These are phyloP conservation scores for Synanthedon andrenaeformis DNA, from an alignment of 2,888 invertebrate species.

Conservation along the genomic window DNA sequence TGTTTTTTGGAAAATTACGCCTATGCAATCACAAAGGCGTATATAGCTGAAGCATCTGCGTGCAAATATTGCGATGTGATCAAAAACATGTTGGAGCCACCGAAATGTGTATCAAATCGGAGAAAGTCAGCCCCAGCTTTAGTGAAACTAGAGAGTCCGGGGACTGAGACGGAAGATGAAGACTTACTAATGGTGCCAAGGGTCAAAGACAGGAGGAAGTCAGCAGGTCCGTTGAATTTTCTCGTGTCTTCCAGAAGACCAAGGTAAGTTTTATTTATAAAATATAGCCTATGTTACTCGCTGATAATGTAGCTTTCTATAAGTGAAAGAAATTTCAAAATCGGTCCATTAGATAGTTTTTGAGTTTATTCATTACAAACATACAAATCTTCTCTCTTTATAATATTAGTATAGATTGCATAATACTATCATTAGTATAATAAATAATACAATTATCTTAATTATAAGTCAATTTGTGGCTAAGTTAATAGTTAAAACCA, in stretches of 20 bases:
- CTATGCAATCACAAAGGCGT: constrained; percentile 56
- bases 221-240: constrained; percentile 61
- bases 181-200: constrained; percentile 56
- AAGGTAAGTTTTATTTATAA: constrained; percentile 33
- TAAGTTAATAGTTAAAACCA: too few relatives aligned
- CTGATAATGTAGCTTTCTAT: too few relatives aligned
- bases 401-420: too few relatives aligned
- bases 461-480: too few relatives aligned
- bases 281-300: too few relatives aligned
- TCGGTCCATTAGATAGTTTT: too few relatives aligned
- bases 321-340: too few relatives aligned
- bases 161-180: constrained; percentile 55
- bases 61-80: constrained; percentile 67
- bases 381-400: too few relatives aligned
- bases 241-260: constrained; percentile 46
- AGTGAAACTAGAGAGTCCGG: constrained; percentile 53
- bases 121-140: constrained; percentile 71
- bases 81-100: constrained; percentile 53
- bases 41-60: constrained; percentile 47
- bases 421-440: too few relatives aligned
- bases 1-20: constrained; percentile 65
- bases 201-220: constrained; percentile 61
- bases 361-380: too few relatives aligned
- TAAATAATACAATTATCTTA: too few relatives aligned
- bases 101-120: constrained; percentile 48